Conservation (phyloP, 2,888 invertebrate species). For the Drosophila anomelani region DNA sequence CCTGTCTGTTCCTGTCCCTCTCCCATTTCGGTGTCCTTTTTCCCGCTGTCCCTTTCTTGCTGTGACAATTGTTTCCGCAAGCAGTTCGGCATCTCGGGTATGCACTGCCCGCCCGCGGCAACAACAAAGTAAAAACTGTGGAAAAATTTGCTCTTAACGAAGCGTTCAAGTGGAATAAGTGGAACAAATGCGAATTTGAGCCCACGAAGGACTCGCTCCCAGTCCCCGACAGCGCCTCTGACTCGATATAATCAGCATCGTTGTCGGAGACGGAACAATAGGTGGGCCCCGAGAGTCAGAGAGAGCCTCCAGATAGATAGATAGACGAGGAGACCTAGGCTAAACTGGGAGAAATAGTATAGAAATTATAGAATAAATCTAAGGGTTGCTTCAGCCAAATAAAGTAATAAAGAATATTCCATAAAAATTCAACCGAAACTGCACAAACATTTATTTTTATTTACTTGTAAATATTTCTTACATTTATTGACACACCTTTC, state of each 20-base stretch:
- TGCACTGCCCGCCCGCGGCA: slow-evolving; percentile 21
- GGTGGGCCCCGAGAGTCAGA: slow-evolving; percentile 10
- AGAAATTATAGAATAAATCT: too few species aligned
- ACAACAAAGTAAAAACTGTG: slow-evolving; percentile 37
- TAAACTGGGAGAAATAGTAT: not conserved
- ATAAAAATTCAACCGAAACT: not conserved
- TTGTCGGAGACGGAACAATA: slow-evolving; percentile 27
- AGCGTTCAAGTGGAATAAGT: slow-evolving; percentile 71
- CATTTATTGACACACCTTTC: not conserved
- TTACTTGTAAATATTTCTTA: not conserved
- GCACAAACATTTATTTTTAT: too few species aligned
- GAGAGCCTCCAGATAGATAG: not conserved
- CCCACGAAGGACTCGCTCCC: slow-evolving; percentile 1
- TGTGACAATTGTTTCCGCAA: slow-evolving; percentile 22
- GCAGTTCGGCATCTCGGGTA: slow-evolving; percentile 23
- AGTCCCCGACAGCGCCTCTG: too few species aligned
- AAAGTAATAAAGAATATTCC: not conserved
- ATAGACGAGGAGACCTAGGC: too few species aligned
- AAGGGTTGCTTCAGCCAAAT: too few species aligned
- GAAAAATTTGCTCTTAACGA: slow-evolving; percentile 69
- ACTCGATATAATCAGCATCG: slow-evolving; percentile 44
- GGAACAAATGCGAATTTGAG: slow-evolving; percentile 64
- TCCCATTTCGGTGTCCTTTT: not conserved
- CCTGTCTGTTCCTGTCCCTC: slow-evolving; percentile 1
- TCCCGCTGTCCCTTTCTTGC: slow-evolving; percentile 5